Percentiles rank a stretch among this genome's conserved stretches.
Conservation (phyloP, 2,797 vertebrate species). For the Pampus argenteus region DNA sequence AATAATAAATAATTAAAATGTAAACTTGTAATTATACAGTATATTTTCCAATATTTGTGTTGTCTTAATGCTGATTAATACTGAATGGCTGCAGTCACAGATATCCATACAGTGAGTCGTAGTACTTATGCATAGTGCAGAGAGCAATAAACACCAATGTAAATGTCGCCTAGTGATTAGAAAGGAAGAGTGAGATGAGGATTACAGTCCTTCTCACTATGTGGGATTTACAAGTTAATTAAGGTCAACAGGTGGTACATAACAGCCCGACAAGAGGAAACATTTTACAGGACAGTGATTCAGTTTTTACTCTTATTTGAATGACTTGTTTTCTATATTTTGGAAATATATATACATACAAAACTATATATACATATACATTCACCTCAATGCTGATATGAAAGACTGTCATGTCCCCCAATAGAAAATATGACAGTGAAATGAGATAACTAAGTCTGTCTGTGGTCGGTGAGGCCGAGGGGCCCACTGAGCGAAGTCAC, state of each 20-base stretch:
- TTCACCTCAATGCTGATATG: not conserved
- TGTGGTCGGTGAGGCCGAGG: slow-evolving; percentile 7
- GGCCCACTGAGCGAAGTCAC: slow-evolving; percentile 47
- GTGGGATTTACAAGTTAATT: slow-evolving; percentile 14
- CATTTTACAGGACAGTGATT: not conserved
- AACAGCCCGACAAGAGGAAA: not conserved
- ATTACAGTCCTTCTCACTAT: slow-evolving; percentile 8
- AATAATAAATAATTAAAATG: too few species aligned
- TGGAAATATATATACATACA: not conserved
- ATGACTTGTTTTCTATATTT: not conserved
- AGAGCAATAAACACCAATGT: not conserved
- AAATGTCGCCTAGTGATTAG: not conserved
- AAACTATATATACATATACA: too few species aligned
- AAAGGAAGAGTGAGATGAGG: not conserved
- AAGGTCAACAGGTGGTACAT: slow-evolving; percentile 22
- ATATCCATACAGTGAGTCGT: too few species aligned
- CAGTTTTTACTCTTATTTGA: not conserved
- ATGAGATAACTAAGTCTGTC: slow-evolving; percentile 14
- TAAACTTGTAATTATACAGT: too few species aligned
- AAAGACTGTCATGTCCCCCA: not conserved
- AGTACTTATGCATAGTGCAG: too few species aligned
- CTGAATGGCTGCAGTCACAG: too few species aligned
- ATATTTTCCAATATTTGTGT: too few species aligned
- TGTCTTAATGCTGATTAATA: too few species aligned
- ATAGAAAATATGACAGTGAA: not conserved